Conservation (phyloP, 1,140 invertebrate species). For the Stegodyphus mimosarum region DNA sequence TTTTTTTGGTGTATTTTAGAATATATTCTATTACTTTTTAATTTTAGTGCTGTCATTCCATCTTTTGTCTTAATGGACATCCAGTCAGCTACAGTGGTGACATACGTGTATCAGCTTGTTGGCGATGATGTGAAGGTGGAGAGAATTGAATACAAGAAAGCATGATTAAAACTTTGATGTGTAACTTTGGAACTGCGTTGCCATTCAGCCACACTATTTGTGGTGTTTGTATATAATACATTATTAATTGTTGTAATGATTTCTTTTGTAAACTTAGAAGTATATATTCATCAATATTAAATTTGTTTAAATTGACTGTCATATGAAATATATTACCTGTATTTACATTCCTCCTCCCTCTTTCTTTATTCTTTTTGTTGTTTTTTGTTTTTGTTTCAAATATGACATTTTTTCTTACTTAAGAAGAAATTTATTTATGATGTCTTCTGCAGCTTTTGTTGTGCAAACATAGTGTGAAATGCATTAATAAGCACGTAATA, state of each 20-base stretch:
- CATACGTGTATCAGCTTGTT: slow-evolving; percentile 97
- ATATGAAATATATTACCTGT: no score
- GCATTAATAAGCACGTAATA: no score
- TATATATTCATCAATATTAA: neutral
- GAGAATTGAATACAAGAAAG: slow-evolving; percentile 95
- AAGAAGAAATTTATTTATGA: no score
- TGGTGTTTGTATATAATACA: neutral
- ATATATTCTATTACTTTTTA: neutral
- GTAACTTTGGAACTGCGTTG: neutral
- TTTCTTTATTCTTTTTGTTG: no score
- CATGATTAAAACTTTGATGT: slow-evolving; percentile 24
- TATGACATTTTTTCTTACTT: no score
- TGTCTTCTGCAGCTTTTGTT: no score
- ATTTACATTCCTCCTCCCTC: no score
- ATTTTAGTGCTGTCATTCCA: slow-evolving; percentile 86
- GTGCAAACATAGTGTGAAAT: no score
- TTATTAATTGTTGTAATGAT: neutral
- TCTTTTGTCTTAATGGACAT: slow-evolving; percentile 99
- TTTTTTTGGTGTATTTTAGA: no score
- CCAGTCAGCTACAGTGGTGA: slow-evolving; percentile 96
- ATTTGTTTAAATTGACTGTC: neutral
- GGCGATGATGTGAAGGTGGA: slow-evolving; percentile 99
- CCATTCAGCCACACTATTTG: neutral
- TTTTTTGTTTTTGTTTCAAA: no score
- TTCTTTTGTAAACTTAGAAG: neutral